Evolutionary conservation across 2,113 vertebrate genomes (phyloP).

Genomic region (Ciconia maguari): DNA sequence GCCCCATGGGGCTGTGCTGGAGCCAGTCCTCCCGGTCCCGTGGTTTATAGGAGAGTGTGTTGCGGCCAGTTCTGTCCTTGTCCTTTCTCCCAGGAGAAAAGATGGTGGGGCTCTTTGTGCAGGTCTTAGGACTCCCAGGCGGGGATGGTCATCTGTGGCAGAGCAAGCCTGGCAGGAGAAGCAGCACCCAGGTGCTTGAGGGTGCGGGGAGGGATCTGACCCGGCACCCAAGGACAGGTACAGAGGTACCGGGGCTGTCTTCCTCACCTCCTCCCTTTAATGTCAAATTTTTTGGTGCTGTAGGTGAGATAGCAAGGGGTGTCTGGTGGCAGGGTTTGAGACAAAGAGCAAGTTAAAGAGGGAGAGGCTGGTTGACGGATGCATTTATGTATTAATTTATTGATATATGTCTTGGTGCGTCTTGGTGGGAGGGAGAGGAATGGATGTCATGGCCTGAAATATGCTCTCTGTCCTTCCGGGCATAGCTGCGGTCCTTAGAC

Average conservation of each 20-base stretch:
- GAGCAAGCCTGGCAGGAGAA: neutral
- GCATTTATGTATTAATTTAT: neutral
- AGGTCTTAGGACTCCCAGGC: neutral
- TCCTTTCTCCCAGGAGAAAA: neutral
- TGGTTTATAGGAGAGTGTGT: neutral
- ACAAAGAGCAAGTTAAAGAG: neutral
- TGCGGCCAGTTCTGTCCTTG: accelerated
- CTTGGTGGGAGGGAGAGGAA: neutral
- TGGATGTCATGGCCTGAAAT: neutral
- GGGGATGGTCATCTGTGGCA: accelerated
- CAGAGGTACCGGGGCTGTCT: no score
- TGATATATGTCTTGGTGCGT: neutral
- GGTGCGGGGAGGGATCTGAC: accelerated
- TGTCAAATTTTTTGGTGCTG: neutral
- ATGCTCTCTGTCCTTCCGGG: neutral
- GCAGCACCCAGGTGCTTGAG: accelerated
- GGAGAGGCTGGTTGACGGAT: neutral
- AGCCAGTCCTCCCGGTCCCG: accelerated
- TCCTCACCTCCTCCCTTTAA: neutral
- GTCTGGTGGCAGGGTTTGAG: neutral
- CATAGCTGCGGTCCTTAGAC: neutral
- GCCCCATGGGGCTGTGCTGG: accelerated
- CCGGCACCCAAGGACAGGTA: accelerated
- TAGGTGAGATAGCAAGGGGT: neutral
- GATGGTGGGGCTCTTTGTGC: neutral